Conservation (phyloP, 2,888 invertebrate species). For the Eumacrocentrus americanus region DNA sequence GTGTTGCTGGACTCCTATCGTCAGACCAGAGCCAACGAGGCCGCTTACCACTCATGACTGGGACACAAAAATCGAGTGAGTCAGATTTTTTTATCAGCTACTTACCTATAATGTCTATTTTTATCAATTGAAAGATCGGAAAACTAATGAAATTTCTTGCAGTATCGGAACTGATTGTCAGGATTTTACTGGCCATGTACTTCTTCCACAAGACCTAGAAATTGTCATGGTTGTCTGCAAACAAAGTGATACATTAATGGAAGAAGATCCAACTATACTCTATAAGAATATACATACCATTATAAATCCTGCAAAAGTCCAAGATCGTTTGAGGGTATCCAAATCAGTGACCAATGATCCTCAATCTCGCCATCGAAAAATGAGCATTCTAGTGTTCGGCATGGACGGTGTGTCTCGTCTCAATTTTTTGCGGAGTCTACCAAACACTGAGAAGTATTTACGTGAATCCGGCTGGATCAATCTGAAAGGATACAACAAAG, state of each 20-base stretch:
- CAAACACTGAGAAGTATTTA: conserved; percentile 72
- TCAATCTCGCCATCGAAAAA: conserved; percentile 44
- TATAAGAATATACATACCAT: conserved; percentile 68
- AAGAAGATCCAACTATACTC: conserved; percentile 41
- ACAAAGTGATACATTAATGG: conserved; percentile 34
- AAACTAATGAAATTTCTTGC: neutral
- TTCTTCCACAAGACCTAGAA: conserved; percentile 58
- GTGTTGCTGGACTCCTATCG: conserved; percentile 72
- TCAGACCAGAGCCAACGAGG: conserved; percentile 62
- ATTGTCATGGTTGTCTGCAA: conserved; percentile 64
- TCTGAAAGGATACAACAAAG: conserved; percentile 77
- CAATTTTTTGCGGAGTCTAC: conserved; percentile 78
- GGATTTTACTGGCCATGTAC: conserved; percentile 59
- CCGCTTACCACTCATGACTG: conserved; percentile 45
- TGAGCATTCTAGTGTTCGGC: conserved; percentile 79
- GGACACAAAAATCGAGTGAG: conserved; percentile 55
- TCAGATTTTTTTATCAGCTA: conserved; percentile 12
- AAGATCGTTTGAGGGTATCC: conserved; percentile 53
- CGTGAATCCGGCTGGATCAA: conserved; percentile 73
- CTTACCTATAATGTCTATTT: no score
- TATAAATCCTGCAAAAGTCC: conserved; percentile 64
- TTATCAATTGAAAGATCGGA: neutral
- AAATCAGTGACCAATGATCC: conserved; percentile 5
- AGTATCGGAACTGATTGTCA: conserved; percentile 64
- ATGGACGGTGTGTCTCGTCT: conserved; percentile 85